Base-by-base conservation (phyloP, 1,140 invertebrate genomes). In the Drosophila sechellia region DNA sequence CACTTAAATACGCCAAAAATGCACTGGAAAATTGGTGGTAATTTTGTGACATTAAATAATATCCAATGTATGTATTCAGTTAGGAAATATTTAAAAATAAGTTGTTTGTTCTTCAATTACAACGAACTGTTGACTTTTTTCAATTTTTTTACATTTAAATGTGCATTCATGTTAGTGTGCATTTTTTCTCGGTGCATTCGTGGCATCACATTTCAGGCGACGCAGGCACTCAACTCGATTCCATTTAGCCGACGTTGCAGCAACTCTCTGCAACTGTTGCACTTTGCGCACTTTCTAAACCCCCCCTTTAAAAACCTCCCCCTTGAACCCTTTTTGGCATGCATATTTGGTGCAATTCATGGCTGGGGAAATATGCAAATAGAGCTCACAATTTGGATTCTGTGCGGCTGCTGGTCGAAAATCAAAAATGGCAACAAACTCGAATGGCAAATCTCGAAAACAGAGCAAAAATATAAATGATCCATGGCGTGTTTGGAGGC, bases 241-340 rank as follows among this genome's bases (percentile, higher is more conserved):
- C 55, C 55, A 60, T 77, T 78, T 71, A 12, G 42, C 17, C 25
- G 63, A 40, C 42, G 34, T 34, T 4, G 17, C 56, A 49, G 31
- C 10, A 70, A 61, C 48, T 68, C 48, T 68, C 46, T 54, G 52
- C 64, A 77, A 81, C 72, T 63, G 77, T 79, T 64, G 77, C 77
- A 80, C 69, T 68, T 49, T 46, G 34, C 5, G 31, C 50, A 40
- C 49, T 42, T 56, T 69, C 42, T 43, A 39, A 64, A 35, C 37
- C 37, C 42, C 31, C 13, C 52, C 2, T 27, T 37, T 0, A 13
- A n/a, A n/a, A 13, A 4, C 0, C 13, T 5, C 17, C 0, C 11
- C 0, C 43, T 11, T 8, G n/a, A 31, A 11, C 4, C 27, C 48
- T 27, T 50, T 46, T 34, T 34, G 27, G n/a, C 25, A 10, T 15